phyloP scores from a whole-genome alignment of 2,888 invertebrate species.

The Diaprepes abbreviatus region DNA sequence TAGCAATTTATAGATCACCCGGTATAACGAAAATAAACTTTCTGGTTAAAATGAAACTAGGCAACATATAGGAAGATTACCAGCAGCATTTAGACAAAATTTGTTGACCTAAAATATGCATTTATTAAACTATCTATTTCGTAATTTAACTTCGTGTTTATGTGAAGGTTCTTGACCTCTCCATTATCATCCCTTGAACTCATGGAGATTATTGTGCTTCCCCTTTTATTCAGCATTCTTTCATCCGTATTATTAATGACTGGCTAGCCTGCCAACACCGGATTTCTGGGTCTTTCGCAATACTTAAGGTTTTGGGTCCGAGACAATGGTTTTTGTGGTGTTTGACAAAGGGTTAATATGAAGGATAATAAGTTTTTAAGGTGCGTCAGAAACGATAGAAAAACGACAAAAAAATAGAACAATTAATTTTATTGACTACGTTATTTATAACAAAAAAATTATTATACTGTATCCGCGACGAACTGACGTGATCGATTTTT shows the following conservation, averaged over 20 bases:
- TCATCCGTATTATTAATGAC: conserved; percentile 41
- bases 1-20: no score
- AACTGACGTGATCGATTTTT: no score
- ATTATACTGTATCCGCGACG: no score
- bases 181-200: conserved; percentile 18
- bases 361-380: background rate
- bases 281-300: conserved; percentile 17
- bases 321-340: conserved; percentile 24
- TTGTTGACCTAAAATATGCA: no score
- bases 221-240: conserved; percentile 35
- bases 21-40: no score
- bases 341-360: conserved; percentile 12
- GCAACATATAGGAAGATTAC: no score
- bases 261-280: conserved; percentile 28
- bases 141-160: conserved; percentile 7
- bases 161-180: conserved; percentile 33
- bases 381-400: no score
- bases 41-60: no score
- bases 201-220: conserved; percentile 27
- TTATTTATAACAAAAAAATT: no score
- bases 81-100: no score
- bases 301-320: conserved; percentile 10
- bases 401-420: no score
- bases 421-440: no score
- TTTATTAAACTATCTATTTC: background rate